phyloP scores from a whole-genome alignment of 2,888 invertebrate genomes.

The Metacarcinus magister region DNA sequence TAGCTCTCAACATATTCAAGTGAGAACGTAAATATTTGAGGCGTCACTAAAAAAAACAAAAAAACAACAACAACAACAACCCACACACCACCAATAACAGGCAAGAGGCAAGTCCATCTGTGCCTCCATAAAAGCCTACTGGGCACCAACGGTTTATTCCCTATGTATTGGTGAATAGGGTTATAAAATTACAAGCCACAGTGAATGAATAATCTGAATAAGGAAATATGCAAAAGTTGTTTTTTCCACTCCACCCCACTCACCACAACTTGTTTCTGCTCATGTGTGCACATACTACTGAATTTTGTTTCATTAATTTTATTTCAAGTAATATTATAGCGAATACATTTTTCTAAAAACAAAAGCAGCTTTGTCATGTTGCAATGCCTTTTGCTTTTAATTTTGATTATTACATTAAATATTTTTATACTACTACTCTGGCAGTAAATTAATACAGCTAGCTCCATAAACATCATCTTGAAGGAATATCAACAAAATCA shows the following conservation, averaged over 20 bases:
- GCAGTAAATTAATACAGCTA: neutral
- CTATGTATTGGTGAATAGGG: neutral
- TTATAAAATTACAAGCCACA: neutral
- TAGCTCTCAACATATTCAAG: no score
- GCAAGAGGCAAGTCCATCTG: neutral
- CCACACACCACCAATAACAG: neutral
- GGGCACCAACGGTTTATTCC: no score
- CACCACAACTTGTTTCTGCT: neutral
- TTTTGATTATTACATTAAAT: neutral
- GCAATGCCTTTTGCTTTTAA: neutral
- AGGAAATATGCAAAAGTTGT: neutral
- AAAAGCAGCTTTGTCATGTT: neutral
- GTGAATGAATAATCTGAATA: neutral
- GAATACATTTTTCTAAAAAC: neutral
- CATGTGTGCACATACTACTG: neutral
- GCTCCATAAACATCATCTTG: neutral
- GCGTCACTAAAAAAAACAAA: no score
- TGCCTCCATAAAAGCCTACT: no score
- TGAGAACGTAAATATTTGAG: no score
- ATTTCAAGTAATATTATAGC: neutral
- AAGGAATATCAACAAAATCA: neutral
- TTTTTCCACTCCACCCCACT: neutral
- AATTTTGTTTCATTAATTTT: neutral
- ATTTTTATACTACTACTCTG: neutral
- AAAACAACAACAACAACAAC: no score